phyloP scores from a whole-genome alignment of 2,888 invertebrate species.

The Thymelicus sylvestris region DNA sequence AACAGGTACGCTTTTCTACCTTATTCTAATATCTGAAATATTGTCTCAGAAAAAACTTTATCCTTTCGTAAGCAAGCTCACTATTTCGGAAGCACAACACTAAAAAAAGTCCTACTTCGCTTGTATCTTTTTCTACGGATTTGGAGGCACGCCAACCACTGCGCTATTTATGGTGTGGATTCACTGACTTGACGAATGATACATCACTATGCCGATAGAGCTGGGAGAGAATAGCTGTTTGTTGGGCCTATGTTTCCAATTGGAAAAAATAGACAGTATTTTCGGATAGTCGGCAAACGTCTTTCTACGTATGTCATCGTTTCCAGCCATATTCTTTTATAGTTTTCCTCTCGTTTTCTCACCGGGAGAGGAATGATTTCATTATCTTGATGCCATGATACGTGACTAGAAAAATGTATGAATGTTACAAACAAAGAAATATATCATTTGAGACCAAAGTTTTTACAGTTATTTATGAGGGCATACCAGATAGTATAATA shows the following conservation, averaged over 20 bases:
- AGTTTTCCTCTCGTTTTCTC: not conserved
- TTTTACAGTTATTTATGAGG: too few relatives aligned
- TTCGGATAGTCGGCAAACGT: not conserved
- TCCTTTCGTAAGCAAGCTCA: not conserved
- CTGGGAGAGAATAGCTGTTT: slow-evolving; percentile 18
- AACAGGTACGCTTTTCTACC: too few relatives aligned
- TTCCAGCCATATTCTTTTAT: not conserved
- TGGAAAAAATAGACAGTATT: slow-evolving; percentile 14
- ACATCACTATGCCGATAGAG: slow-evolving; percentile 18
- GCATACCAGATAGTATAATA: too few relatives aligned
- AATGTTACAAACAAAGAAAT: too few relatives aligned
- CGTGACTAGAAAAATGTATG: too few relatives aligned
- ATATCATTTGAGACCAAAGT: too few relatives aligned
- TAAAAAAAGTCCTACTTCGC: not conserved
- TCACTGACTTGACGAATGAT: slow-evolving; percentile 33
- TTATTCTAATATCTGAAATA: too few relatives aligned
- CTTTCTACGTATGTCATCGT: not conserved
- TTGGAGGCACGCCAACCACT: slow-evolving; percentile 23
- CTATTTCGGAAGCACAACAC: not conserved
- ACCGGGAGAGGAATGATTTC: not conserved
- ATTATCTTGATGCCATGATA: not conserved
- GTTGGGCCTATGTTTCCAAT: slow-evolving; percentile 15
- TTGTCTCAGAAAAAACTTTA: not conserved
- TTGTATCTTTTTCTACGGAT: slow-evolving; percentile 23
- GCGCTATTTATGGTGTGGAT: slow-evolving; percentile 18